Percentiles rank a stretch among this genome's conserved stretches.
Conservation (phyloP, 2,888 invertebrate genomes). For the Caenorhabditis japonica region DNA sequence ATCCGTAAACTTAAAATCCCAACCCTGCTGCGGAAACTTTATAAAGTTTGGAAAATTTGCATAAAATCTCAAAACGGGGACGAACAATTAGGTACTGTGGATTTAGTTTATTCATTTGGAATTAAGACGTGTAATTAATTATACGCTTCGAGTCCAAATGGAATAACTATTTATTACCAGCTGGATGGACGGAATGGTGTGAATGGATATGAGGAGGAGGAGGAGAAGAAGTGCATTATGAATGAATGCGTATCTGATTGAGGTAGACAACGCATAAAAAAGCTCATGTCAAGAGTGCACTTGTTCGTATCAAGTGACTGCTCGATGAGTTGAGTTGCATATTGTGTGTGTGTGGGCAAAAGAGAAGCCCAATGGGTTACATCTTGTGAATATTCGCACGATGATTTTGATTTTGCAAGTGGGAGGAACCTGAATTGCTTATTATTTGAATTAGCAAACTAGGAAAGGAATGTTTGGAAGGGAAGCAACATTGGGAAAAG, state of each 20-base stretch:
- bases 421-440: too few species aligned
- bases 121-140: slow-evolving; percentile 23
- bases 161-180: slow-evolving; percentile 34
- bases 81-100: too few species aligned
- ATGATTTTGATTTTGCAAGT: slow-evolving; percentile 41
- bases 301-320: slow-evolving; percentile 52
- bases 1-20: too few species aligned
- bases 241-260: slow-evolving; percentile 41
- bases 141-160: slow-evolving; percentile 17
- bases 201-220: slow-evolving; percentile 13
- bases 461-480: slow-evolving; percentile 1
- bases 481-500: background rate
- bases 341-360: too few species aligned
- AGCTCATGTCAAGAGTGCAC: slow-evolving; percentile 26
- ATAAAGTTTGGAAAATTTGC: too few species aligned
- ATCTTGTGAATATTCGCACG: slow-evolving; percentile 20
- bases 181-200: slow-evolving; percentile 26
- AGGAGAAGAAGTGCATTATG: slow-evolving; percentile 37
- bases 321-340: slow-evolving; percentile 47
- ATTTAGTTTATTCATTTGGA: too few species aligned
- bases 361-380: background rate
- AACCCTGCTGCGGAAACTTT: too few species aligned
- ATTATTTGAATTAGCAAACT: background rate
- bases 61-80: too few species aligned
- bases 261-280: slow-evolving; percentile 12